Evolutionary conservation across 2,888 invertebrate species (phyloP).

Genomic region (Craniophora ligustri): DNA sequence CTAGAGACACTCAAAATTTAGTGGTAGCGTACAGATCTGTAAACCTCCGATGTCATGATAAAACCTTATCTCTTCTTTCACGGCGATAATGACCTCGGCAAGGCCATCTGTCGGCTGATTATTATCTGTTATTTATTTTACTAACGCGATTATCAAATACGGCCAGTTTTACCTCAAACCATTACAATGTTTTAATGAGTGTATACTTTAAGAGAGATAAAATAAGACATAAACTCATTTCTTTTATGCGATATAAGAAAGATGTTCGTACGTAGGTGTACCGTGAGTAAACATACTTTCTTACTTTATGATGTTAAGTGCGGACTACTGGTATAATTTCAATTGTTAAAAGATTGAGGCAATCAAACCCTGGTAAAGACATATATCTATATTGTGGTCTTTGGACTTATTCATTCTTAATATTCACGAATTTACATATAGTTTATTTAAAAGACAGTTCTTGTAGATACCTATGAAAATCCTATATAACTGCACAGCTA

Average conservation of each 20-base stretch:
- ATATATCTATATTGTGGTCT: too few species aligned
- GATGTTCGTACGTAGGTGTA: not conserved
- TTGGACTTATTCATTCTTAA: too few species aligned
- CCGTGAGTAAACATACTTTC: not conserved
- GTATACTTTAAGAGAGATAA: constrained; percentile 15
- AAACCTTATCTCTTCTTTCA: constrained; percentile 44
- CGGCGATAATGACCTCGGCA: constrained; percentile 59
- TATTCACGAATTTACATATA: too few species aligned
- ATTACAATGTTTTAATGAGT: constrained; percentile 34
- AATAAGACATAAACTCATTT: constrained; percentile 5
- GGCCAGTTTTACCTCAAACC: constrained; percentile 18
- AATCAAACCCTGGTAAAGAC: too few species aligned
- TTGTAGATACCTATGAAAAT: too few species aligned
- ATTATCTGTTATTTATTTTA: constrained; percentile 54
- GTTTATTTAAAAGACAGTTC: too few species aligned
- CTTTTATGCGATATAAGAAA: constrained; percentile 3
- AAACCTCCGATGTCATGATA: constrained; percentile 35
- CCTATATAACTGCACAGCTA: too few species aligned
- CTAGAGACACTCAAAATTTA: not conserved
- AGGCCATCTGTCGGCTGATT: constrained; percentile 54
- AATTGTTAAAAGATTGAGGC: too few species aligned
- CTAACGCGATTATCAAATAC: constrained; percentile 36
- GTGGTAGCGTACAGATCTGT: constrained; percentile 23
- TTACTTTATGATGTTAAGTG: not conserved
- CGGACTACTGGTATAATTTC: not conserved